phyloP scores from a whole-genome alignment of 2,888 invertebrate species.

The Dione juno region DNA sequence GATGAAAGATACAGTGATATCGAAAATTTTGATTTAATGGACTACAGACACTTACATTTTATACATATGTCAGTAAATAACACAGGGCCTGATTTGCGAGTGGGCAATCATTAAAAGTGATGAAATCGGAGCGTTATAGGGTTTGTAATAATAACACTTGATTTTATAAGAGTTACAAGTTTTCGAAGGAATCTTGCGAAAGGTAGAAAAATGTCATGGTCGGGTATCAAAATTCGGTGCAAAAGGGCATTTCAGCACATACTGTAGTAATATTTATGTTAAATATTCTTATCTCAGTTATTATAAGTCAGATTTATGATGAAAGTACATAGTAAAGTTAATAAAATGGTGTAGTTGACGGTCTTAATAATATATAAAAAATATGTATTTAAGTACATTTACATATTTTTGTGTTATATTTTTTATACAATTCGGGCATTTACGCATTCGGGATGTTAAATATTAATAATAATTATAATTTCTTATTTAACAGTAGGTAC shows the following conservation, averaged over 20 bases:
- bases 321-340: slow-evolving; percentile 8
- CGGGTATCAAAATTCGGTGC: slow-evolving; percentile 61
- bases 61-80: slow-evolving; percentile 27
- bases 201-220: slow-evolving; percentile 72
- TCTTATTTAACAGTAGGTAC: too few species aligned
- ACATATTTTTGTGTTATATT: background rate
- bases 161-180: slow-evolving; percentile 66
- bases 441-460: too few species aligned
- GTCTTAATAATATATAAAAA: slow-evolving; percentile 7
- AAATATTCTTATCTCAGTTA: slow-evolving; percentile 31
- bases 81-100: slow-evolving; percentile 41
- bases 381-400: background rate
- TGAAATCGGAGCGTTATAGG: slow-evolving; percentile 66
- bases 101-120: slow-evolving; percentile 61
- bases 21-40: slow-evolving; percentile 44
- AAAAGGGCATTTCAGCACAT: slow-evolving; percentile 59
- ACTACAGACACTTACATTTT: slow-evolving; percentile 49
- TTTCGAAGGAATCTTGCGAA: slow-evolving; percentile 63
- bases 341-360: background rate
- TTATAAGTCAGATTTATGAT: slow-evolving; percentile 28
- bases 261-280: slow-evolving; percentile 36
- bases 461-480: too few species aligned
- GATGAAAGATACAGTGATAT: slow-evolving; percentile 9
- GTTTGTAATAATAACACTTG: slow-evolving; percentile 57
- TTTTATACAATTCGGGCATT: too few species aligned